Base-by-base conservation (phyloP, 2,888 invertebrate species). In the Strigamia maritima region DNA sequence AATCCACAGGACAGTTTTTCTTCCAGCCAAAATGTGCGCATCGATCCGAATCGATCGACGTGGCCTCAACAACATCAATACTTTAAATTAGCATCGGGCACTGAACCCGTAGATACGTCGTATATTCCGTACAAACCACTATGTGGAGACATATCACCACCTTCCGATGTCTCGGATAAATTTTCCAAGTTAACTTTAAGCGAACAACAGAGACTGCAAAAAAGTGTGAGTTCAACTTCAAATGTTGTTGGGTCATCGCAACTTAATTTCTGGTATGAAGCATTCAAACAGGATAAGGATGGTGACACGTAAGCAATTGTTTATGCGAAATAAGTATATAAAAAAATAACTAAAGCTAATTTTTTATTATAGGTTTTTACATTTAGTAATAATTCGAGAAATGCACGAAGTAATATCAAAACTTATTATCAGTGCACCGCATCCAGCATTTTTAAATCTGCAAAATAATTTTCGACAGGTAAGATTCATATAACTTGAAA, bases 211-310 rank as follows among this genome's bases (percentile, higher is more conserved):
- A 60, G 22, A 22, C 19, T 60, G 24, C 60, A 60, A 10, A 24
- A 60, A 60, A 60, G 24, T 60, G 10, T 60, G 6, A 19, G 22
- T 60, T 60, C 60, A 19, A 22, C 60, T 22, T 22, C 60, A 2
- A 60, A 22, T 60, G 60, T n/a, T 6, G 60, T 60, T 60, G 60
- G 60, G 22, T 60, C 60, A 22, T 60, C 60, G 10, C 60, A 60
- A 24, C 19, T 60, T 10, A 60, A 60, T 8, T 60, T 60, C 22
- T 60, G 60, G 60, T 60, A 60, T 8, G 60, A 60, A 60, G 60
- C 60, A 10, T 60, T 60, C 60, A 60, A 60, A 60, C 60, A 60
- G 60, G 60, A 60, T 60, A 22, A 60, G 60, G 60, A 60, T 24
- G 60, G 60, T 24, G 60, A 60, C 24, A 60, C 60, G 60, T 60